These are phyloP conservation scores for Thecophora atra DNA, from an alignment of 2,888 invertebrate species.

Conservation along the genomic window DNA sequence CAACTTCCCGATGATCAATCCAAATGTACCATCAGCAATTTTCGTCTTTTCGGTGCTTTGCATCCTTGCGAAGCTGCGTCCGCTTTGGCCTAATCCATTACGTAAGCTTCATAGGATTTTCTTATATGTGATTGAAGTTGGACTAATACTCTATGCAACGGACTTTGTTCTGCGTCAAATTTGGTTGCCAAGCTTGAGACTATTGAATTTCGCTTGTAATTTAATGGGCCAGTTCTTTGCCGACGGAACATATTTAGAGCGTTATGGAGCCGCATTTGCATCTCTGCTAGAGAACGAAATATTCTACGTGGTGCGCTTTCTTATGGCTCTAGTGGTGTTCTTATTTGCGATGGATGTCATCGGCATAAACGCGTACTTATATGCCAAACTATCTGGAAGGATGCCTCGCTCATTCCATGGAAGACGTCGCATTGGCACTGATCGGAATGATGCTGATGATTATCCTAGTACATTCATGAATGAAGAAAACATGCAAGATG, in stretches of 20 bases:
- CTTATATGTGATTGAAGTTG: conserved; percentile 47
- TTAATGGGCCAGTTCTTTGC: conserved; percentile 45
- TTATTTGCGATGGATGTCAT: conserved; percentile 43
- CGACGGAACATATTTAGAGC: conserved; percentile 44
- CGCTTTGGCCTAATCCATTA: conserved; percentile 45
- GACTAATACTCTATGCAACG: conserved; percentile 47
- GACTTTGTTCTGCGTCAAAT: conserved; percentile 51
- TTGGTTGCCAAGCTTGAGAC: conserved; percentile 51
- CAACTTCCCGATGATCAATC: conserved; percentile 48
- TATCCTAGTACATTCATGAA: no score
- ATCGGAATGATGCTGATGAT: no score
- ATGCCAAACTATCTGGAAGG: background rate
- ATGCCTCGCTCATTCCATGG: background rate
- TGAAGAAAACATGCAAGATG: no score
- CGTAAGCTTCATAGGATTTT: conserved; percentile 44
- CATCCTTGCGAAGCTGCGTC: conserved; percentile 49
- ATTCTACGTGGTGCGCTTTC: conserved; percentile 49
- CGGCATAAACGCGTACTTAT: conserved; percentile 37
- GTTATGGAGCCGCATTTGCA: conserved; percentile 51
- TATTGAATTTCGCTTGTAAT: conserved; percentile 46
- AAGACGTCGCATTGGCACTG: no score
- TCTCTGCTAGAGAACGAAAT: no score
- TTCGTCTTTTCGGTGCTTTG: conserved; percentile 51
- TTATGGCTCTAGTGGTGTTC: conserved; percentile 46
- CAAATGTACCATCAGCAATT: conserved; percentile 51